These are phyloP conservation scores for Bactericera cockerelli DNA, from an alignment of 1,140 invertebrate species.

Conservation along the genomic window DNA sequence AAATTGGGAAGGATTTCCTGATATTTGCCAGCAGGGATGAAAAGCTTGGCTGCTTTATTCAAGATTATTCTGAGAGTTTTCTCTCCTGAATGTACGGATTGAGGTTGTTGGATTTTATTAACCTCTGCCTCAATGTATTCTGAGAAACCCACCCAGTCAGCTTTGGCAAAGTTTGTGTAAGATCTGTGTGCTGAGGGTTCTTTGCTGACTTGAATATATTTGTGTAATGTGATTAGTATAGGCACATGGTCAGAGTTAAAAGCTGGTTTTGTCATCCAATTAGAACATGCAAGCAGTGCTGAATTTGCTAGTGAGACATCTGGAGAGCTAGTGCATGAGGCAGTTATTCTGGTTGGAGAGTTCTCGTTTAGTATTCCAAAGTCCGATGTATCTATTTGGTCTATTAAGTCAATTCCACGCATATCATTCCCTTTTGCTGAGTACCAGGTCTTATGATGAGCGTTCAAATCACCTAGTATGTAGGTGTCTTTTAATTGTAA, in stretches of 20 bases:
- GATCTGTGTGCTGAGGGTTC: not conserved
- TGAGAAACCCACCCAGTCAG: not conserved
- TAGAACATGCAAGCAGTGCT: not conserved
- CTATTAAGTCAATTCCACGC: not conserved
- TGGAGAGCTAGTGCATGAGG: not conserved
- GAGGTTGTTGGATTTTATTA: not conserved
- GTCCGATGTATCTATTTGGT: not conserved
- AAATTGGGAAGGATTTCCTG: not conserved
- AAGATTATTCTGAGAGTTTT: not conserved
- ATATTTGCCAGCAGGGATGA: not conserved
- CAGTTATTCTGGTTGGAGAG: not conserved
- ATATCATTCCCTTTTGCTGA: not conserved
- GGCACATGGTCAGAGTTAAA: not conserved
- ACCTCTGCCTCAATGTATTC: not conserved
- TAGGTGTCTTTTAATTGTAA: not conserved
- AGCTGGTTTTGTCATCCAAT: not conserved
- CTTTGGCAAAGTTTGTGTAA: constrained; percentile 1
- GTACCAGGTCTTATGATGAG: not conserved
- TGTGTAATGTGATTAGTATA: not conserved
- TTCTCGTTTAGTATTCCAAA: not conserved
- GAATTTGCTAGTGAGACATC: not conserved
- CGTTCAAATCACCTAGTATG: not conserved
- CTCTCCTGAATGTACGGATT: not conserved
- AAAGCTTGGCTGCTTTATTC: not conserved
- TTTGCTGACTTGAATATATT: not conserved